Evolutionary conservation across 2,797 vertebrate genomes (phyloP), one percentile per base, ranked within the genome.

Genomic region (Gymnodraco acuticeps): DNA sequence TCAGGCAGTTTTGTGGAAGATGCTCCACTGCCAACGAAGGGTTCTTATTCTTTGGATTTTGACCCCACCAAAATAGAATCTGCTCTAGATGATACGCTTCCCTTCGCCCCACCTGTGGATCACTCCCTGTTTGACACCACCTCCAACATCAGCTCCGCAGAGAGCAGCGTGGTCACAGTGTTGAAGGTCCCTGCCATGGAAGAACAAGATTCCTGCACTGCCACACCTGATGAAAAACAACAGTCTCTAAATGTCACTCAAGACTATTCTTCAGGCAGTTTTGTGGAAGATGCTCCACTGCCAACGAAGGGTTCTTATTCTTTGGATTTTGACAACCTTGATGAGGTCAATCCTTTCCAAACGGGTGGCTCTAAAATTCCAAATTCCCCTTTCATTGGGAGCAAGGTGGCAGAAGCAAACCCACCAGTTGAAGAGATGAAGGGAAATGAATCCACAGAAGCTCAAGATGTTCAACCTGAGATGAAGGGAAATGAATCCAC

Each of bases 31-130:
- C 56, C 87, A 55, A 16, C 65, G 1, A 91, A 80, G 73, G 81
- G 87, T 2, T 53, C 89, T 8, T 94, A 91, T 73, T 86, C 11
- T 14, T 80, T 96, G 1, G 85, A 95, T 82, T 20, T 20, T 20
- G 20, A 20, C 2, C 61, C 42, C 0, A 41, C 43, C 53, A 80
- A 85, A 70, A 60, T n/a, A 0, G 86, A 92, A 48, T 31, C 67
- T 0, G 76, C 70, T 20, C 81, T 95, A 8, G 94, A 95, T 4
- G 94, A 95, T 61, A 96, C 95, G 0, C 93, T 96, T 62, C 94
- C 94, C 0, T 91, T 94, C 67, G 83, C 23, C 3, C 70, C 55
- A 0, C 95, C 93, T 4, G 77, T 92, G 23, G 94, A 96, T 27
- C 94, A 92, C 83, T 95, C 94, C 0, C 70, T 94, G 19, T 84